Base-by-base conservation (phyloP, 92 coral and sea anemone genomes). In the Muricea muricata region DNA sequence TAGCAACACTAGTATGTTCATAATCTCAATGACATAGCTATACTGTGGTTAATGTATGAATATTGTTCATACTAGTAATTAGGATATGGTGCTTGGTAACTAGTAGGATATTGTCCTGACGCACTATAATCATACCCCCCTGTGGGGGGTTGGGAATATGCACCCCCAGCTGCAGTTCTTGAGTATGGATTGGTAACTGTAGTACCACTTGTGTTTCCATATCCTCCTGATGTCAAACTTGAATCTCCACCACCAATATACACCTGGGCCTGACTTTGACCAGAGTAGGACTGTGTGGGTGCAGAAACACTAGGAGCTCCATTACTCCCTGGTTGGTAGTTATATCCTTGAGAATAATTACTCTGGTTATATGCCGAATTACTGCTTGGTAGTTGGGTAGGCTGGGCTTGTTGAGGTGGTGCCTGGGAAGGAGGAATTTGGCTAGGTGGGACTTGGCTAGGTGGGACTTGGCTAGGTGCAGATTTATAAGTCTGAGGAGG, bases 401-500 rank as follows among this genome's bases (percentile, higher is more conserved):
- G 67, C 1, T 5, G 42, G 21, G 18, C 42, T n/a, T 76, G 65
- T 11, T 5, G 30, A 35, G 81, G 42, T 76, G 65, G 28, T 6
- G 50, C 50, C 50, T 45, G 50, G 15, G 12, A 8, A 45, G 50
- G 50, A 1, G 50, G 50, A 55, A 11, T 11, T 39, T 39, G 45
- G 11, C 56, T 48, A 48, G 56, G 56, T 48, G 56, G 56, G 48
- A 52, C 68, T 39, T 54, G 69, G 12, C 69, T 56, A 20, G 69
- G 17, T 29, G 82, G 80, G 14, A 66, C 70, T 29, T 56, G 71
- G 21, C 34, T 78, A 23, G 71, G 32, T 55, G 71, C 23, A 28
- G 83, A 65, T n/a, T 78, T 78, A 33, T 77, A 77, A 14, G 68
- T 58, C 29, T 78, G 83, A 26, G 83, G 83, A 78, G 83, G 70